Conservation (phyloP, 2,888 invertebrate species). For the Coleophora flavipennella region DNA sequence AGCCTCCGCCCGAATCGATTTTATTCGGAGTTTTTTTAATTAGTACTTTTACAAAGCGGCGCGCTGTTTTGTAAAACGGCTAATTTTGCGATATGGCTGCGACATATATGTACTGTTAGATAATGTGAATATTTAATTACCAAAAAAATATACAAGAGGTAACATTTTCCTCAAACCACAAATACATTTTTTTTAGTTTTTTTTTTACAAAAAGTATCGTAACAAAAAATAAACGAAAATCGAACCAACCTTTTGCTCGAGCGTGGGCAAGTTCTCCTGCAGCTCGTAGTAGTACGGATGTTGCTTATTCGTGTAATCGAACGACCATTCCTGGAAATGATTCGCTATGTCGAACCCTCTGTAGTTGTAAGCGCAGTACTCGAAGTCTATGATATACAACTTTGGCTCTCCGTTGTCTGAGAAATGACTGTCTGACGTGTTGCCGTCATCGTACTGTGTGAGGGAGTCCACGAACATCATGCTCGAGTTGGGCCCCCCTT, state of each 20-base stretch:
- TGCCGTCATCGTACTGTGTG: constrained; percentile 33
- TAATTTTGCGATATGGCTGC: no score
- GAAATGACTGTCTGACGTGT: constrained; percentile 47
- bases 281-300: constrained; percentile 84
- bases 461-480: constrained; percentile 14
- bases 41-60: no score
- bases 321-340: constrained; percentile 94
- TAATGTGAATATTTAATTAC: no score
- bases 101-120: no score
- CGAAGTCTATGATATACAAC: constrained; percentile 90
- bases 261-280: constrained; percentile 79
- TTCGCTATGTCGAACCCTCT: constrained; percentile 93
- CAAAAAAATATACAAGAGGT: no score
- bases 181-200: neutral
- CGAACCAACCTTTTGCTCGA: constrained; percentile 80
- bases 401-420: constrained; percentile 70
- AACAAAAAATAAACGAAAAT: neutral
- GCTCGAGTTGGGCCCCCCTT: neutral
- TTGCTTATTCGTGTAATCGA: constrained; percentile 86
- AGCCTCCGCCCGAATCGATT: no score
- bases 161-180: no score
- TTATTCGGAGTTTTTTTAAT: no score
- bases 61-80: no score
- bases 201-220: neutral
- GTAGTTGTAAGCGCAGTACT: constrained; percentile 94